Evolutionary conservation across 2,797 vertebrate species (phyloP).

Genomic region (Ptychobarbus kaznakovi): DNA sequence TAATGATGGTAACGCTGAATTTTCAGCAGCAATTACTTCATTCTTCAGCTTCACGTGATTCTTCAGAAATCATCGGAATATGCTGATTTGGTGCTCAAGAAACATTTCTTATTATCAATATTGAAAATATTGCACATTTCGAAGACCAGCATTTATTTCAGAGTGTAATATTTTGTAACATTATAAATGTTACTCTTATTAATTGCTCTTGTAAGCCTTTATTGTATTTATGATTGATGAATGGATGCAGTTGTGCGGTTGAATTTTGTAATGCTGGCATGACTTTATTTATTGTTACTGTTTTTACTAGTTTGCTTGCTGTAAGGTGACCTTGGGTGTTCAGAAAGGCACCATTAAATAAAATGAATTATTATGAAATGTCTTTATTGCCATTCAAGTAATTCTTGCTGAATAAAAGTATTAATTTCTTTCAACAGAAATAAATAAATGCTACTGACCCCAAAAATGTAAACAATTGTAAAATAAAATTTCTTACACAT

Average conservation of each 20-base stretch:
- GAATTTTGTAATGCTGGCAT: too few species aligned
- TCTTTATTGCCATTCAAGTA: neutral
- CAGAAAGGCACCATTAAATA: too few species aligned
- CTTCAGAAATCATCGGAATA: neutral
- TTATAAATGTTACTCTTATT: neutral
- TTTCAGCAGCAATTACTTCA: neutral
- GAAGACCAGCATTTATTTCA: neutral
- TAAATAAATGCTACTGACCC: neutral
- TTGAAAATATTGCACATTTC: neutral
- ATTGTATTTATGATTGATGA: too few species aligned
- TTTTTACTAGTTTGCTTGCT: too few species aligned
- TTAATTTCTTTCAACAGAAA: neutral
- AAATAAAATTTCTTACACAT: neutral
- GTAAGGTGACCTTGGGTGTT: too few species aligned
- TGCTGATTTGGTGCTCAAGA: neutral
- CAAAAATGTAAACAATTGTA: neutral
- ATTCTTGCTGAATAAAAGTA: neutral
- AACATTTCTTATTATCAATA: neutral
- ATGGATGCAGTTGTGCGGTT: too few species aligned
- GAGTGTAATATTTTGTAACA: neutral
- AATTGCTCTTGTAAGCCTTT: too few species aligned
- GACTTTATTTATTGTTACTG: too few species aligned
- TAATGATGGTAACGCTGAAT: neutral
- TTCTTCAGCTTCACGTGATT: neutral
- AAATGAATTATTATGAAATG: neutral